Conservation (phyloP, 2,888 invertebrate species). For the Quadroppia sp. region DNA sequence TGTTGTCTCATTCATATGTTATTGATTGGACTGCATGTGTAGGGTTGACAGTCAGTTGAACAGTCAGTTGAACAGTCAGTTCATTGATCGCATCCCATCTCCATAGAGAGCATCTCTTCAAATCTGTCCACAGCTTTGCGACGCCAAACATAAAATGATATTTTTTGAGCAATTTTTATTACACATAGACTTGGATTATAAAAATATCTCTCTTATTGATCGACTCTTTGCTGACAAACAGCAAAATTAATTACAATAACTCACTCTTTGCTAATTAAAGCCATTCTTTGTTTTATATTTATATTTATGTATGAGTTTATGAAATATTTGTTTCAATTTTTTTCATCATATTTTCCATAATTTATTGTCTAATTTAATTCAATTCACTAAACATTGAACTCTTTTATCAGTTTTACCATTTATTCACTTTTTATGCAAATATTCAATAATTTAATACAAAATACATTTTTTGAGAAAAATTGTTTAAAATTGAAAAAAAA, state of each 20-base stretch:
- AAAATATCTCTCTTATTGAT: constrained; percentile 2
- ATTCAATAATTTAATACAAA: too few species aligned
- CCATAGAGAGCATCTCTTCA: constrained; percentile 2
- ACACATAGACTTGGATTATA: constrained; percentile 11
- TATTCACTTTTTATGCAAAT: too few species aligned
- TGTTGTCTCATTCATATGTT: constrained; percentile 33
- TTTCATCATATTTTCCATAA: too few species aligned
- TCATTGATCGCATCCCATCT: constrained; percentile 31
- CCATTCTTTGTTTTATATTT: too few species aligned
- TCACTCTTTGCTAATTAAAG: constrained; percentile 2
- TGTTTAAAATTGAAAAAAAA: too few species aligned
- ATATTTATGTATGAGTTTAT: too few species aligned
- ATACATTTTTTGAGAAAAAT: too few species aligned
- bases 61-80: too few species aligned
- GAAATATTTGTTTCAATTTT: too few species aligned
- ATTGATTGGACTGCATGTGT: constrained; percentile 18
- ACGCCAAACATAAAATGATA: constrained; percentile 1
- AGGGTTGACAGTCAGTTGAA: constrained; percentile 15
- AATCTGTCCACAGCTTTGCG: constrained; percentile 12
- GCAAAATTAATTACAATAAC: neutral
- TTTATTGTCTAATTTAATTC: too few species aligned
- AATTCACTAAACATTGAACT: too few species aligned
- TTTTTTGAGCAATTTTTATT: constrained; percentile 22
- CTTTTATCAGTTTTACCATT: too few species aligned
- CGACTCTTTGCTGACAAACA: neutral